These are phyloP conservation scores for Protodeltote pygarga DNA, from an alignment of 2,888 invertebrate genomes.

Conservation along the genomic window DNA sequence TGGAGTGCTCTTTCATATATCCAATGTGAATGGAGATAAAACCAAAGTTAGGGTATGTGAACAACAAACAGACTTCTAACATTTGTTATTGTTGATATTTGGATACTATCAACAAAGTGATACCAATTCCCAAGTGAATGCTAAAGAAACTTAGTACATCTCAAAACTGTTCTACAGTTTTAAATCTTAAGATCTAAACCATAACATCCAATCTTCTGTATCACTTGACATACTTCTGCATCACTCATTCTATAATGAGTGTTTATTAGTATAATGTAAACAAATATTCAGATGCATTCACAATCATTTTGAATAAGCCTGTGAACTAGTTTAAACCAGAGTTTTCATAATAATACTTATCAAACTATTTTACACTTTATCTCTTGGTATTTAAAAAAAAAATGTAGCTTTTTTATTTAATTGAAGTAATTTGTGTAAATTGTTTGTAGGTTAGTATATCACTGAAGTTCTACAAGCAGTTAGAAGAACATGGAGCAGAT, in stretches of 20 bases:
- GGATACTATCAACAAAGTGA: too few species aligned
- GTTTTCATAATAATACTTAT: too few species aligned
- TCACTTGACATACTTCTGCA: background rate
- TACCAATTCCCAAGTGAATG: too few species aligned
- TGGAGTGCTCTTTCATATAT: constrained; percentile 99
- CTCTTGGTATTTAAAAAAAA: too few species aligned
- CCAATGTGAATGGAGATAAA: constrained; percentile 98
- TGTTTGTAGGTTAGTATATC: constrained; percentile 96
- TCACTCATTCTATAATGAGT: constrained; percentile 14
- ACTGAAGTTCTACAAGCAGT: constrained; percentile 98
- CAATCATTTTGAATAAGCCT: background rate
- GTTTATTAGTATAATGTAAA: constrained; percentile 21
- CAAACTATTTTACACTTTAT: too few species aligned
- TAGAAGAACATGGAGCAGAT: constrained; percentile 99
- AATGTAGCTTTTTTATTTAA: too few species aligned
- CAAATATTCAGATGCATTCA: constrained; percentile 13
- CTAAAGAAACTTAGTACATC: too few species aligned
- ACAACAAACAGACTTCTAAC: background rate
- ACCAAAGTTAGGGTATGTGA: constrained; percentile 97
- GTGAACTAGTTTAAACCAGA: too few species aligned
- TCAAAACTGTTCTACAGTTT: background rate
- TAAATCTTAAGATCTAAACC: background rate
- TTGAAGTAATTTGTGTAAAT: too few species aligned
- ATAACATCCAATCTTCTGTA: background rate
- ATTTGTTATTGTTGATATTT: background rate